These are phyloP conservation scores for Drosophila neonasuta DNA, from an alignment of 2,888 invertebrate species.

Conservation along the genomic window DNA sequence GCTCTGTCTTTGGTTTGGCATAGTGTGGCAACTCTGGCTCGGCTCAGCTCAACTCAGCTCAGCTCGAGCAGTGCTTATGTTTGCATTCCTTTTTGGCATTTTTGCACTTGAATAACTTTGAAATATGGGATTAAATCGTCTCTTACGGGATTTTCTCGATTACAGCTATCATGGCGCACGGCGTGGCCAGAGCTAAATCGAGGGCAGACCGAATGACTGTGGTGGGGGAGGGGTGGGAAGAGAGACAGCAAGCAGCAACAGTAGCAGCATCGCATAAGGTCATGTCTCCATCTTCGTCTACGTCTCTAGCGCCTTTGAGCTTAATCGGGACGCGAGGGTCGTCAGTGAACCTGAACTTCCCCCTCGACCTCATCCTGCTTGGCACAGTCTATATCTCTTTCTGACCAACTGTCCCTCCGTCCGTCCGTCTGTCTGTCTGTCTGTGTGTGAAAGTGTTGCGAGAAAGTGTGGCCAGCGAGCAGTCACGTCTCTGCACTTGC, in stretches of 20 bases:
- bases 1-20: no score
- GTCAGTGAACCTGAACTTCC: conserved; percentile 55
- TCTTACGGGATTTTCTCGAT: conserved; percentile 80
- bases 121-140: conserved; percentile 81
- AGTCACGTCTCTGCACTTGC: conserved; percentile 58
- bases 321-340: conserved; percentile 48
- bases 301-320: conserved; percentile 18
- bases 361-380: background rate
- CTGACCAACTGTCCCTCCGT: conserved; percentile 3
- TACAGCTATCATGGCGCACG: conserved; percentile 72
- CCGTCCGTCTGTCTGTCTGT: conserved; percentile 1
- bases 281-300: conserved; percentile 29
- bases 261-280: conserved; percentile 43
- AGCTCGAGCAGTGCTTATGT: conserved; percentile 74
- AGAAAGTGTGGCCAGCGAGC: conserved; percentile 48
- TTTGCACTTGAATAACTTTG: conserved; percentile 81
- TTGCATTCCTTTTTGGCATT: conserved; percentile 79
- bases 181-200: conserved; percentile 42
- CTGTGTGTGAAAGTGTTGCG: conserved; percentile 54
- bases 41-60: conserved; percentile 33
- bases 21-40: conserved; percentile 37
- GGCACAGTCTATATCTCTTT: conserved; percentile 12
- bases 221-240: background rate
- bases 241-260: conserved; percentile 1
- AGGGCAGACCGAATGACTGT: no score